phyloP scores from a whole-genome alignment of 2,113 vertebrate genomes.

The Setophaga kirtlandii region DNA sequence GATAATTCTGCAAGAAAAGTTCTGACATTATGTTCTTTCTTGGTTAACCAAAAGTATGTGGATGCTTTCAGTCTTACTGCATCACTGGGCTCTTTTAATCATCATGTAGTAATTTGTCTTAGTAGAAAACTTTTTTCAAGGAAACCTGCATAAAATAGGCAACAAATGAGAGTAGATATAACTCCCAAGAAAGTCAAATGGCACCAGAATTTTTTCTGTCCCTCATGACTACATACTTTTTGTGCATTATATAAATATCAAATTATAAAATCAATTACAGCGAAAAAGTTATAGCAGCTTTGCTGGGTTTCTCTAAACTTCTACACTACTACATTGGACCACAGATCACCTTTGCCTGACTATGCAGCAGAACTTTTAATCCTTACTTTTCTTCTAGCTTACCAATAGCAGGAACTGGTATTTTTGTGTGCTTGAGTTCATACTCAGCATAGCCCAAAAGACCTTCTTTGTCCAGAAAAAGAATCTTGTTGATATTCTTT shows the following conservation, averaged over 20 bases:
- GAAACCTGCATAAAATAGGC: not conserved
- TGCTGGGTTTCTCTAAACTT: not conserved
- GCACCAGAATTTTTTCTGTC: too few species aligned
- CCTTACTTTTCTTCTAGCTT: not conserved
- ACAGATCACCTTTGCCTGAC: not conserved
- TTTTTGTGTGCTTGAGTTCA: not conserved
- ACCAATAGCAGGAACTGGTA: not conserved
- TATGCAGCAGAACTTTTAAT: not conserved
- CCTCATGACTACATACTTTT: not conserved
- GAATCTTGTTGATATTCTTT: not conserved
- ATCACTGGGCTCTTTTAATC: not conserved
- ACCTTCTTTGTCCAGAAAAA: not conserved
- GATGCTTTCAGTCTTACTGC: not conserved
- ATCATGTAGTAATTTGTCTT: not conserved
- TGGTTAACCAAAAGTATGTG: constrained; percentile 6
- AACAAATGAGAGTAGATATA: not conserved
- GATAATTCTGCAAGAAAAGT: not conserved
- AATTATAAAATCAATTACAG: not conserved
- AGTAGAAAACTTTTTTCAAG: not conserved
- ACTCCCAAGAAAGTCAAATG: too few species aligned
- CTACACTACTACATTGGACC: not conserved
- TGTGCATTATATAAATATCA: not conserved
- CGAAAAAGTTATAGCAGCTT: not conserved
- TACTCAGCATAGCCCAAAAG: not conserved
- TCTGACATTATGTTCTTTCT: not conserved